Percentiles rank a stretch among this genome's conserved stretches.
Conservation (phyloP, 2,888 invertebrate species). For the Himalopsyche anomala region DNA sequence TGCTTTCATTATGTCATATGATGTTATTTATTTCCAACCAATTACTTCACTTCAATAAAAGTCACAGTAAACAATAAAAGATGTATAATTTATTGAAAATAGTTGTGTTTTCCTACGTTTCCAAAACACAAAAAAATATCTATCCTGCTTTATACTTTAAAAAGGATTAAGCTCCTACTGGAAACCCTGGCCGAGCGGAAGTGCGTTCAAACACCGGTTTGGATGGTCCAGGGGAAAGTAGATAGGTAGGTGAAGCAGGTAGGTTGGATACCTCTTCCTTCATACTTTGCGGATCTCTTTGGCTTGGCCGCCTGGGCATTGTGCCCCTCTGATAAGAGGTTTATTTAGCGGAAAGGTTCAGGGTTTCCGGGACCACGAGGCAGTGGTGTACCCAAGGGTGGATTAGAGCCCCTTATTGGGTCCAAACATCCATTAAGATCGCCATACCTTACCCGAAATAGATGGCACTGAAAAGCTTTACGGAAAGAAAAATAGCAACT, state of each 20-base stretch:
- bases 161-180: background rate
- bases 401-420: conserved; percentile 15
- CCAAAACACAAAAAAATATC: background rate
- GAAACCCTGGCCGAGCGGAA: conserved; percentile 9
- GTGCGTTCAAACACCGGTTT: conserved; percentile 14
- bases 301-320: conserved; percentile 64
- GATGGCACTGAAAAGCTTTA: conserved; percentile 18
- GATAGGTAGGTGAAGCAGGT: background rate
- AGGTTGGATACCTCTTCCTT: conserved; percentile 39
- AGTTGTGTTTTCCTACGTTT: background rate
- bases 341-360: conserved; percentile 66
- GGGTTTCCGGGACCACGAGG: conserved; percentile 57
- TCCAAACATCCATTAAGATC: conserved; percentile 24
- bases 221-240: conserved; percentile 11
- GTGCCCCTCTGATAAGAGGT: conserved; percentile 65
- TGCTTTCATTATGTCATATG: too few species aligned
- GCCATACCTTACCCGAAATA: background rate
- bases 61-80: too few species aligned
- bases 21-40: too few species aligned
- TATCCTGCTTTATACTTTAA: background rate
- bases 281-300: conserved; percentile 59
- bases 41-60: too few species aligned
- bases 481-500: background rate
- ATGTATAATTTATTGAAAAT: too few species aligned
- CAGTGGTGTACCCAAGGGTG: conserved; percentile 13